Base-by-base conservation (phyloP, 2,113 vertebrate genomes). In the Sylvietta virens region DNA sequence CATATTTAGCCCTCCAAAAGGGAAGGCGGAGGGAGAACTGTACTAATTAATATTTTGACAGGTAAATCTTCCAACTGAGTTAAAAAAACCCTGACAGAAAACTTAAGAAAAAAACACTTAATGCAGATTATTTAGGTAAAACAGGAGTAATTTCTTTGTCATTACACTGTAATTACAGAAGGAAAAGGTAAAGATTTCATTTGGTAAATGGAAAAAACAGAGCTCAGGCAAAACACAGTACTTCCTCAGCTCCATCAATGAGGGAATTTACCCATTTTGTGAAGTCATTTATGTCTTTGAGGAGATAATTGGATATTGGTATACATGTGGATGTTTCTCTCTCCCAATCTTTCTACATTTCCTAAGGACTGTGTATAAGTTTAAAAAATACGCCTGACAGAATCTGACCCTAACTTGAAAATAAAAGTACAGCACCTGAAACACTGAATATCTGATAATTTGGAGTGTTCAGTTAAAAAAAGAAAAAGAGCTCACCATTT, bases 401-500 rank as follows among this genome's bases (percentile, higher is more conserved):
- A 84, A 76, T 37, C 6, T 48, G 11, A 69, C 10, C 8, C 22
- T 83, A 54, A 54, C 12, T 50, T 53, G n/a, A 23, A 79, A 82
- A 82, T 22, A 66, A 45, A 22, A 74, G 23, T 6, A 37, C 9
- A 71, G 22, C 13, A 73, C 9, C 7, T 6, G 11, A 58, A 15
- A 47, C 37, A 88, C 10, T 40, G 26, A 56, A 83, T 40, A 74
- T 3, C 9, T 73, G 18, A 30, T 39, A 70, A 66, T 47, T 37
- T 51, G 22, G 19, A 77, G 28, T 56, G 70, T 51, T 40, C 4
- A 31, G 28, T 54, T 22, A 40, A 71, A 40, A 77, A 77, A 76
- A 62, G 2, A 62, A 82, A 82, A 87, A 42, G 15, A 65, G 13
- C 98, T 98, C 98, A 99, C 99, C 99, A 99, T 97, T 99, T 99